These are phyloP conservation scores for Plestiodon gilberti DNA, from an alignment of 2,113 vertebrate genomes.

Conservation along the genomic window DNA sequence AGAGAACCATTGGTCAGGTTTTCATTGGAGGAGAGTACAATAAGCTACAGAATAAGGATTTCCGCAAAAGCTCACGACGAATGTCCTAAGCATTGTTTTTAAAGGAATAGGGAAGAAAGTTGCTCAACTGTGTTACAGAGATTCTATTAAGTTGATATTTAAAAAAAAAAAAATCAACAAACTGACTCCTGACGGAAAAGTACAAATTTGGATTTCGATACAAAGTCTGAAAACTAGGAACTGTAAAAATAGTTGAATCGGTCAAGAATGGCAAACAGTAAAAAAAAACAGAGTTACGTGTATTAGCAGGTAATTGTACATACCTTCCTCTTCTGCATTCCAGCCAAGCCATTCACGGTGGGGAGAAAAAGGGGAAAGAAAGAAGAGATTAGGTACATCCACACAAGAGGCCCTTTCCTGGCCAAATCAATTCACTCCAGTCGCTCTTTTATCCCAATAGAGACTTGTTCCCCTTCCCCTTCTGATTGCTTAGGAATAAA, in stretches of 20 bases:
- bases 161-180: background rate
- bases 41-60: too few species aligned
- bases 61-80: too few species aligned
- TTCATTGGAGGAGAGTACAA: too few species aligned
- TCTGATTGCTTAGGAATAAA: background rate
- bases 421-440: background rate
- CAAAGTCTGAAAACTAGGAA: background rate
- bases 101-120: too few species aligned
- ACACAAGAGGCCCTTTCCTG: background rate
- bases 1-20: too few species aligned
- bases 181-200: background rate
- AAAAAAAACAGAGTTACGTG: background rate
- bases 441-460: accelerated
- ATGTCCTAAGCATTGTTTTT: too few species aligned
- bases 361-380: background rate
- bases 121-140: too few species aligned
- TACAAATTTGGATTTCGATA: background rate
- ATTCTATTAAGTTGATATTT: too few species aligned
- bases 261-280: background rate
- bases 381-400: constrained; percentile 12
- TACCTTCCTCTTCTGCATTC: constrained; percentile 62
- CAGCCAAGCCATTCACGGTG: background rate
- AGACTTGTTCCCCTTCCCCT: background rate
- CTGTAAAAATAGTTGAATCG: background rate
- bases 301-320: background rate